Evolutionary conservation across 2,113 vertebrate species (phyloP), one percentile per base, ranked within the genome.

Genomic region (Phoxinus phoxinus): DNA sequence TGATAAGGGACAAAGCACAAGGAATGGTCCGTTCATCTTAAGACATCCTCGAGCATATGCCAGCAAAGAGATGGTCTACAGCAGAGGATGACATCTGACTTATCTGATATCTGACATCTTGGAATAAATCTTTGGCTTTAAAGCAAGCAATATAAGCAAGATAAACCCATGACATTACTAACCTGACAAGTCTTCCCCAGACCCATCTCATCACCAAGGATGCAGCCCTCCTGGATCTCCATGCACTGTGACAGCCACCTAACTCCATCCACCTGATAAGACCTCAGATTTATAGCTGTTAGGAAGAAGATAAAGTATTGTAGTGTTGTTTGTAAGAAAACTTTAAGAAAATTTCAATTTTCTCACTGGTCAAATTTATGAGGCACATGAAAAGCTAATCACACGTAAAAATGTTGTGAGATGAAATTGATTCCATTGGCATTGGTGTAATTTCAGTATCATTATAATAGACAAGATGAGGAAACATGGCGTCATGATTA

Each of bases 131-230:
- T n/a, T 44, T 13, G 41, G 3, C 44, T 67, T 56, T 41, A 58
- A 79, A 79, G 51, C 11, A 41, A 58, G 32, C 2, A 79, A 23
- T 35, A 58, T 35, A 77, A 30, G 2, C 75, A 76, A 76, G 74
- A 32, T 30, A 32, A 76, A 51, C 12, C 35, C 21, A 46, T 46
- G 6, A 11, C 13, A 30, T 1, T 7, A 85, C 89, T 21, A 35
- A 99, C 97, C 96, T 99, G 98, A 77, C 97, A 99, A 82, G 97
- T 99, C 93, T 99, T 99, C 0, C 97, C 98, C 84, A 99, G 92
- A 75, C 98, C 98, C 97, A 99, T 99, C 91, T 99, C 97, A 71
- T 99, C 97, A 1, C 95, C 97, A 51, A 99, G 91, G 81, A 99
- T 96, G 86, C 97, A 98, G 85, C 97, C 97, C 71, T 92, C 93